Conservation (phyloP, 2,888 invertebrate species). For the Neoaliturus tenellus region DNA sequence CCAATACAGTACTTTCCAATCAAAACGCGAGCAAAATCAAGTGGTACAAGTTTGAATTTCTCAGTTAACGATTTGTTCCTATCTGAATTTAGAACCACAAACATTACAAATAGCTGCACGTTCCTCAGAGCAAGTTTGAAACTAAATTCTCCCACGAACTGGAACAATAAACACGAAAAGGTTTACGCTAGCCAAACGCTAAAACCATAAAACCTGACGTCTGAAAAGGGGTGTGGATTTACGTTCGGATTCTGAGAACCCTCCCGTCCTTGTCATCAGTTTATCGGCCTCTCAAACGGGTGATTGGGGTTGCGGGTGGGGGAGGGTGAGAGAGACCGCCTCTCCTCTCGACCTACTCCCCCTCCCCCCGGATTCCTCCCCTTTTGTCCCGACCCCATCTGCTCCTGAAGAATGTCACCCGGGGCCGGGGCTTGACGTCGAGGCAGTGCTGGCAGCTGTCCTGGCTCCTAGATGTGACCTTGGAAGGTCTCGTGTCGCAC, state of each 20-base stretch:
- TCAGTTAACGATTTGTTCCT: too few species aligned
- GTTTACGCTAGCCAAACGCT: background rate
- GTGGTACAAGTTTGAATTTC: too few species aligned
- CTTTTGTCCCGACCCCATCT: background rate
- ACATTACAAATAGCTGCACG: too few species aligned
- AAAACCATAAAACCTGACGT: background rate
- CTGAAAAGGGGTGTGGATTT: background rate
- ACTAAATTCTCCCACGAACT: background rate
- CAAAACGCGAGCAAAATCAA: too few species aligned
- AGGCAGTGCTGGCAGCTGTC: background rate
- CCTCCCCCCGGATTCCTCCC: background rate
- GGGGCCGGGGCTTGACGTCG: background rate
- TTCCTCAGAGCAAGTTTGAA: too few species aligned
- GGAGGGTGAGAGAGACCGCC: background rate
- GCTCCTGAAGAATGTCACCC: slow-evolving; percentile 1
- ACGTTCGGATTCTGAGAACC: background rate
- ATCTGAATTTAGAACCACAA: too few species aligned
- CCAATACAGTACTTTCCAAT: too few species aligned
- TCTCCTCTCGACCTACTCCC: background rate
- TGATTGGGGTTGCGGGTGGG: background rate
- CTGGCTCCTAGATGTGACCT: too few species aligned
- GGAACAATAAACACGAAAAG: background rate
- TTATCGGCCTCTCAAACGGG: background rate
- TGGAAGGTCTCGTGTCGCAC: background rate
- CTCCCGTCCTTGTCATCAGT: background rate